Evolutionary conservation across 2,888 invertebrate species (phyloP), one percentile per base, ranked within the genome.

Genomic region (Orchesella flavescens): DNA sequence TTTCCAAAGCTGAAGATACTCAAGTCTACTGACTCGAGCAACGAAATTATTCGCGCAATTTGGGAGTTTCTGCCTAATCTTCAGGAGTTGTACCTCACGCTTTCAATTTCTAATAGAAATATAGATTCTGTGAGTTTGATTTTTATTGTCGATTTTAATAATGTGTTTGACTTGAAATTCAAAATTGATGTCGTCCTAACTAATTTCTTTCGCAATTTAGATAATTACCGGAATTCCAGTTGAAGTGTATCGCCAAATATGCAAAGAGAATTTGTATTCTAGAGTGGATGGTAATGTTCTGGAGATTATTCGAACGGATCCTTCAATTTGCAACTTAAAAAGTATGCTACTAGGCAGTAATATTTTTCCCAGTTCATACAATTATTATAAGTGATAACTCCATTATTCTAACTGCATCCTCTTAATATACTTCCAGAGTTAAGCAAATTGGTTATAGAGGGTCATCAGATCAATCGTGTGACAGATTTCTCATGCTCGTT

Each of bases 401-500:
- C n/a, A n/a, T n/a, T n/a, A n/a, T n/a, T n/a, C n/a, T n/a, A n/a
- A n/a, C n/a, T n/a, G n/a, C n/a, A n/a, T n/a, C n/a, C n/a, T n/a
- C n/a, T n/a, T n/a, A n/a, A n/a, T n/a, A n/a, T n/a, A 7, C 17
- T 65, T 49, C 12, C 44, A 83, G 83, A 77, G 19, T 19, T 83
- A n/a, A 53, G 77, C 44, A 83, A 83, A 21, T 53, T 83, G 57
- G 83, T 83, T 0, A 77, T 83, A 9, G 83, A 83, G 61, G 83
- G 83, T 10, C 83, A 83, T 24, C 83, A 83, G 12, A 83, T 83
- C 10, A 83, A 83, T 44, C 76, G 83, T 59, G 83, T 83, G 1
- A 77, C 83, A 13, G 83, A 83, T 68, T 83, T 83, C 53, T 24
- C 83, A 17, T 83, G 83, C 23, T 83, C 83, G 10, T 83, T 83